A percentile compares a stretch with the other conserved stretches of the same genome.
Conservation (phyloP, 2,113 vertebrate genomes). For the Acinonyx jubatus region DNA sequence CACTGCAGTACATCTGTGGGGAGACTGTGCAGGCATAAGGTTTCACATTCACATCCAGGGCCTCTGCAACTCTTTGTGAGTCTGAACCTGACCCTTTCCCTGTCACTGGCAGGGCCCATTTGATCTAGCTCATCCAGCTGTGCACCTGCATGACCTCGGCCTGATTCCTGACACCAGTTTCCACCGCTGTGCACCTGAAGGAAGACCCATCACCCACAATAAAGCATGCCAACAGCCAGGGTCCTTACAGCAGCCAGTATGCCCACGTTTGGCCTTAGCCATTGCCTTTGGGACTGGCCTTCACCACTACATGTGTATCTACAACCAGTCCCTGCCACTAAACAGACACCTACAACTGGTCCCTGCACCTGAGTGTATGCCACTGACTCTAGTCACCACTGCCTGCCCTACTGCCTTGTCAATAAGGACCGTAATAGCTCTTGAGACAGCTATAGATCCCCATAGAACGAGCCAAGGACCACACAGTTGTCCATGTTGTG, state of each 20-base stretch:
- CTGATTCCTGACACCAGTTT: not conserved
- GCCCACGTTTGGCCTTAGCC: too few species aligned
- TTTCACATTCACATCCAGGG: not conserved
- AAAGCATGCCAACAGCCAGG: not conserved
- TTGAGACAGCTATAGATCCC: not conserved
- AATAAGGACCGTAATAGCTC: not conserved
- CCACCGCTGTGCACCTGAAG: too few species aligned
- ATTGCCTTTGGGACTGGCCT: not conserved
- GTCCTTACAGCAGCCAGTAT: not conserved
- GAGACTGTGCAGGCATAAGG: not conserved
- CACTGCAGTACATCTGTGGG: rapidly evolving
- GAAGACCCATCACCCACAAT: not conserved
- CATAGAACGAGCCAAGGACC: not conserved
- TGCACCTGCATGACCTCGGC: not conserved
- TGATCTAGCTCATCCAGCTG: not conserved
- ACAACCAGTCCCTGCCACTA: not conserved
- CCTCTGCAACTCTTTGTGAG: not conserved
- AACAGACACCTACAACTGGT: not conserved
- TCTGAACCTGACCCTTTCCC: not conserved
- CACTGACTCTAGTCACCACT: not conserved
- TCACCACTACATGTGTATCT: not conserved
- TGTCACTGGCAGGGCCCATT: not conserved
- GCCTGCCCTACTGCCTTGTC: not conserved
- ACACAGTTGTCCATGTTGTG: not conserved
- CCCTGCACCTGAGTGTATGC: too few species aligned